Evolutionary conservation across 2,888 invertebrate species (phyloP).

Genomic region (Leistus spinibarbis): DNA sequence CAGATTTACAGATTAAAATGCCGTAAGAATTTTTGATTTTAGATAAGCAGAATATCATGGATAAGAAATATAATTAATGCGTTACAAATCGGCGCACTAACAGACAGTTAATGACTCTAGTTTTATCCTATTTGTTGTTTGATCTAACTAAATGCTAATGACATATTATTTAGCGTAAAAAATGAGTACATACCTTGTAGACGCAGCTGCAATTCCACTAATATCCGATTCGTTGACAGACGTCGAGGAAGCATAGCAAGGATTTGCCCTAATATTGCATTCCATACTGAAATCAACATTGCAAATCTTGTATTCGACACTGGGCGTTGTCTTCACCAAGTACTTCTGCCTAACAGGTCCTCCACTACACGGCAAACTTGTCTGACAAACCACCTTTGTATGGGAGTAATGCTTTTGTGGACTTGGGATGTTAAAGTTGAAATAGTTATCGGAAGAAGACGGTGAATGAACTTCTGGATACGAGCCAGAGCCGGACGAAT

Average conservation of each 20-base stretch:
- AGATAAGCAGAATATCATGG: no score
- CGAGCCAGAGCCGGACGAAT: constrained; percentile 27
- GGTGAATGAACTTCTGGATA: constrained; percentile 33
- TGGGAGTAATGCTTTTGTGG: constrained; percentile 48
- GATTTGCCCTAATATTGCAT: constrained; percentile 65
- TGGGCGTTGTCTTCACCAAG: constrained; percentile 29
- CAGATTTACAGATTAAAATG: no score
- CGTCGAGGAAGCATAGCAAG: constrained; percentile 59
- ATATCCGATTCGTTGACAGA: constrained; percentile 57
- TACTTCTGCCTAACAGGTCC: constrained; percentile 26
- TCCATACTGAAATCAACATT: constrained; percentile 53
- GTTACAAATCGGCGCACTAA: no score
- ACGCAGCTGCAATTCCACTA: constrained; percentile 58
- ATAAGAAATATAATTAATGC: no score
- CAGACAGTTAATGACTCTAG: no score
- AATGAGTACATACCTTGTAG: constrained; percentile 57
- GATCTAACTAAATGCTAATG: not conserved
- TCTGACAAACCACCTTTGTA: constrained; percentile 27
- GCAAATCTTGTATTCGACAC: constrained; percentile 54
- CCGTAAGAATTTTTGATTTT: no score
- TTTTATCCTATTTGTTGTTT: not conserved
- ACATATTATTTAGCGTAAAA: not conserved
- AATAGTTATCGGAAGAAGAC: constrained; percentile 48
- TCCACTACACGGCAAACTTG: constrained; percentile 11
- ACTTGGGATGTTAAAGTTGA: constrained; percentile 52